phyloP scores from a whole-genome alignment of 2,113 vertebrate species.

The Myodes glareolus region DNA sequence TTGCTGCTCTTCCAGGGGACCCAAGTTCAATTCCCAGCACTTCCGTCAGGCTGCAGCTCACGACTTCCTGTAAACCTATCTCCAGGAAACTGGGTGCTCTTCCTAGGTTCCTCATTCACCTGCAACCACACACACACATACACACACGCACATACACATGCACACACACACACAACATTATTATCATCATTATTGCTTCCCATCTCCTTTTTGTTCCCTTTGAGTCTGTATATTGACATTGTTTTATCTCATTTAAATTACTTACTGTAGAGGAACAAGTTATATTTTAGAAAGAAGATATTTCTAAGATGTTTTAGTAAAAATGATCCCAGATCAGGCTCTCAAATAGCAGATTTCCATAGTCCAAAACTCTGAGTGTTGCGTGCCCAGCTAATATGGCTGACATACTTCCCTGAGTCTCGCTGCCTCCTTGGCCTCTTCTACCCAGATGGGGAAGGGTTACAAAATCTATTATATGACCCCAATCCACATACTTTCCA shows the following conservation, averaged over 20 bases:
- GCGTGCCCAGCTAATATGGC: not conserved
- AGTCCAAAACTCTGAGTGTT: not conserved
- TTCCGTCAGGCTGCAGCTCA: not conserved
- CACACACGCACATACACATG: not conserved
- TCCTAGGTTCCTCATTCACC: not conserved
- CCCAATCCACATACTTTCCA: not conserved
- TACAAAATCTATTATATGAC: not conserved
- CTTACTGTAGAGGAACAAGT: not conserved
- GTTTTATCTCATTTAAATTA: not conserved
- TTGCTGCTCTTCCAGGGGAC: not conserved
- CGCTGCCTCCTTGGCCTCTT: not conserved
- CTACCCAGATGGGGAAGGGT: too few species aligned
- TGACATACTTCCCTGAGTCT: not conserved
- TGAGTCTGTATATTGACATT: not conserved
- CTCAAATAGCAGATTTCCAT: not conserved
- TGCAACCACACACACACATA: not conserved
- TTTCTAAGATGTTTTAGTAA: not conserved
- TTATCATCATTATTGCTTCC: not conserved
- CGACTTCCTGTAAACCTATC: not conserved
- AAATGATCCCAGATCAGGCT: not conserved
- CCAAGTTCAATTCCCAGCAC: not conserved
- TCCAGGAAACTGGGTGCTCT: not conserved
- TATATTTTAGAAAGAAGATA: not conserved
- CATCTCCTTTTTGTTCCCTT: not conserved
- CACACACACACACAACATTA: not conserved